Conservation (phyloP, 2,888 invertebrate species). For the Camptogramma bilineatum region DNA sequence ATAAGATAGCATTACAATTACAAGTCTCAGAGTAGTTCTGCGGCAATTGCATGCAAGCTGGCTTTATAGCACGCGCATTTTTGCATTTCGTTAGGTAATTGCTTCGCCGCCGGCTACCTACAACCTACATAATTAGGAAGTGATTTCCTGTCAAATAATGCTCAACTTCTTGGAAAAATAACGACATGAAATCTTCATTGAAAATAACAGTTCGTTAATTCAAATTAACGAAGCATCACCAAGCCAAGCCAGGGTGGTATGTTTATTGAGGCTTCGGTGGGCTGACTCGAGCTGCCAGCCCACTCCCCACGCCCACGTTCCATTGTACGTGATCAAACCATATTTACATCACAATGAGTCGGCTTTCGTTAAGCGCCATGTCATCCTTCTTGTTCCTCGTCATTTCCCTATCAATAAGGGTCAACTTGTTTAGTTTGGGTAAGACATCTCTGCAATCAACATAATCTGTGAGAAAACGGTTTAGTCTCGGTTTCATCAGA, state of each 20-base stretch:
- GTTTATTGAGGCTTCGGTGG: constrained; percentile 65
- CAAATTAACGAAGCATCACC: constrained; percentile 49
- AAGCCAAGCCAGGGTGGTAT: constrained; percentile 56
- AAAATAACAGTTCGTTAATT: constrained; percentile 19
- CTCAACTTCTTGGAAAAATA: neutral
- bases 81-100: too few relatives aligned
- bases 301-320: constrained; percentile 72
- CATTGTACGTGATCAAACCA: constrained; percentile 77
- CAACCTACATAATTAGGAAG: too few relatives aligned
- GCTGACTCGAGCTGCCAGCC: constrained; percentile 62
- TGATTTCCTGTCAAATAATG: neutral
- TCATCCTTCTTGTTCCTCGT: constrained; percentile 56
- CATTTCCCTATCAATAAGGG: constrained; percentile 34
- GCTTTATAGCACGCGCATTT: too few relatives aligned
- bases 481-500: neutral
- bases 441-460: constrained; percentile 7
- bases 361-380: constrained; percentile 71
- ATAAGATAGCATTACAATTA: too few relatives aligned
- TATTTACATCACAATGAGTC: constrained; percentile 82
- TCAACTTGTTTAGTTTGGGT: constrained; percentile 26
- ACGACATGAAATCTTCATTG: constrained; percentile 11
- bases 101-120: neutral
- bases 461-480: constrained; percentile 8
- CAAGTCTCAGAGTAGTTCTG: too few relatives aligned
- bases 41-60: too few relatives aligned